phyloP scores from a whole-genome alignment of 2,113 vertebrate genomes.

The Amblyornis subalaris region DNA sequence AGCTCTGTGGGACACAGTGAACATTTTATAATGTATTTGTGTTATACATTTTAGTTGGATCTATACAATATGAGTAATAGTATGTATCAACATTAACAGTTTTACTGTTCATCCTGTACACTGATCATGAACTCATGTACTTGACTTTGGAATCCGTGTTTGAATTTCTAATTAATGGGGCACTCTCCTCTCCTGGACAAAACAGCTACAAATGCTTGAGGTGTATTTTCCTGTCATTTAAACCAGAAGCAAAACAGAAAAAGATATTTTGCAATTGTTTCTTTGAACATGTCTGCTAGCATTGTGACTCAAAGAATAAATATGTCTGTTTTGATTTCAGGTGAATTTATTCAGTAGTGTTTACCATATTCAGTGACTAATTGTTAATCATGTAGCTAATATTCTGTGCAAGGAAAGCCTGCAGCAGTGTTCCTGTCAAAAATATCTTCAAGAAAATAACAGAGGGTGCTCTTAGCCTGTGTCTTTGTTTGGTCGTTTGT shows the following conservation, averaged over 20 bases:
- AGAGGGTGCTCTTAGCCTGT: background rate
- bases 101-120: background rate
- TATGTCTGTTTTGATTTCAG: background rate
- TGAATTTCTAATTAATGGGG: background rate
- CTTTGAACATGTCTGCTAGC: background rate
- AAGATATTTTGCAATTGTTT: background rate
- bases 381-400: background rate
- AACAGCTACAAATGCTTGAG: background rate
- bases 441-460: background rate
- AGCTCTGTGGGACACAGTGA: background rate
- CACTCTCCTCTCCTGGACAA: background rate
- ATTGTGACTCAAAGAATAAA: background rate
- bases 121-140: background rate
- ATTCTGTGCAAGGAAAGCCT: background rate
- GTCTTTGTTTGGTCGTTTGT: background rate
- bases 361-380: background rate
- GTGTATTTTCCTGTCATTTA: background rate
- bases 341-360: background rate
- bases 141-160: background rate
- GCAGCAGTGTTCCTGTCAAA: background rate
- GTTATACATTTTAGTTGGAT: background rate
- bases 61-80: background rate
- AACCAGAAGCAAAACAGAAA: background rate
- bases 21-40: background rate
- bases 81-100: background rate